A percentile compares a stretch with the other conserved stretches of the same genome.
Evolutionary conservation across 2,797 vertebrate species (phyloP).

Genomic region (Crypturellus tataupa): DNA sequence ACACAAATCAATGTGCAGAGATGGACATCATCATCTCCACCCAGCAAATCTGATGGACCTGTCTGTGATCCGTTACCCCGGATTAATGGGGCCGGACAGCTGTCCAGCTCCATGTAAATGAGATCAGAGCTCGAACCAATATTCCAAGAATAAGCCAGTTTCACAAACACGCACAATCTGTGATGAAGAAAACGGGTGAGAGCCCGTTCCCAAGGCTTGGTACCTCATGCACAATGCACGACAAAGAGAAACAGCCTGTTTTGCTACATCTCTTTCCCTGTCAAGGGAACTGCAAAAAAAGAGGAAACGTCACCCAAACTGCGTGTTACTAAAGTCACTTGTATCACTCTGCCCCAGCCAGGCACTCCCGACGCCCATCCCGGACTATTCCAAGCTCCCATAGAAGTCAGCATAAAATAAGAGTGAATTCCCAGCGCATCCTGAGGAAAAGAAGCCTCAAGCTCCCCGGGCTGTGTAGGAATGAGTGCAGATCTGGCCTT

Average conservation of each 20-base stretch:
- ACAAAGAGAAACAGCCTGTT: neutral
- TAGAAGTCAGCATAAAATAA: too few relatives aligned
- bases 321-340: accelerated
- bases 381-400: accelerated
- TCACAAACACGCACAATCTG: neutral
- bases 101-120: slow-evolving; percentile 61
- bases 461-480: neutral
- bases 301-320: neutral
- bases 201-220: neutral
- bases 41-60: slow-evolving; percentile 57
- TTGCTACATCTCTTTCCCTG: neutral
- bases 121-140: slow-evolving; percentile 14
- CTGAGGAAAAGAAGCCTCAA: neutral
- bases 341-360: neutral
- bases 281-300: neutral
- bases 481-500: neutral
- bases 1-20: slow-evolving; percentile 32
- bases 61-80: slow-evolving; percentile 60
- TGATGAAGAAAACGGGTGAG: neutral
- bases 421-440: too few relatives aligned
- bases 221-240: too few relatives aligned
- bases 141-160: neutral
- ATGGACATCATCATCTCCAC: slow-evolving; percentile 48
- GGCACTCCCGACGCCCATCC: neutral
- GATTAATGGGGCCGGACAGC: slow-evolving; percentile 58